Percentiles rank a stretch among this genome's conserved stretches.
phyloP scores from a whole-genome alignment of 2,113 vertebrate genomes.

The Brienomyrus brachyistius region DNA sequence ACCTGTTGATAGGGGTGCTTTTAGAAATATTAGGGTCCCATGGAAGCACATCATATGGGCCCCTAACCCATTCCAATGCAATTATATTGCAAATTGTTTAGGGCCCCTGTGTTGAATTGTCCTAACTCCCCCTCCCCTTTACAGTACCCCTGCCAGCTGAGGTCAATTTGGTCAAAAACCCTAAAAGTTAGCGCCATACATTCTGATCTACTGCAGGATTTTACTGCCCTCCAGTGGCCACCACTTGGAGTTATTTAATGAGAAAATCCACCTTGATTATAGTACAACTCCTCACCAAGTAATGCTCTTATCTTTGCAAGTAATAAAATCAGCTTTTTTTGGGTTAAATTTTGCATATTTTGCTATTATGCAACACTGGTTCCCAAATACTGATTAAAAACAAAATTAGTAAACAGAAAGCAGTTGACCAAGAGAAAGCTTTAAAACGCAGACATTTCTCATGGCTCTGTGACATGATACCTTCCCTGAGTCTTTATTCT shows the following conservation, averaged over 20 bases:
- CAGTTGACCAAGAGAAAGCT: not conserved
- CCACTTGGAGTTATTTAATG: not conserved
- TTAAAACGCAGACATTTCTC: not conserved
- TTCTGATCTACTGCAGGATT: slow-evolving; percentile 17
- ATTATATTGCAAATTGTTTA: not conserved
- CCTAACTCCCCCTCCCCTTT: not conserved
- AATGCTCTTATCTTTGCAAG: not conserved
- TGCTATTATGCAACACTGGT: not conserved
- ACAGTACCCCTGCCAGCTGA: not conserved
- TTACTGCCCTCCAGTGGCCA: slow-evolving; percentile 49
- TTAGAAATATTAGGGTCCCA: not conserved
- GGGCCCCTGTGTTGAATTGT: not conserved
- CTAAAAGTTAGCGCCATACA: not conserved
- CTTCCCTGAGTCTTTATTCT: not conserved
- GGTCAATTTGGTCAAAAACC: not conserved
- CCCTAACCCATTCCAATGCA: not conserved
- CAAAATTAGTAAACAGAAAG: not conserved
- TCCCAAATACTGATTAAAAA: not conserved
- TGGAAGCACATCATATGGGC: not conserved
- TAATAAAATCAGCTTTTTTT: not conserved
- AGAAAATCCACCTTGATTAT: not conserved
- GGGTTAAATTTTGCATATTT: not conserved
- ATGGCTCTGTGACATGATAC: not conserved
- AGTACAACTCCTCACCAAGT: not conserved
- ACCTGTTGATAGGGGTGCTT: not conserved